phyloP scores from a whole-genome alignment of 30 jellyfish, hydroid and myxozoan species.

The Aurelia coerulea region DNA sequence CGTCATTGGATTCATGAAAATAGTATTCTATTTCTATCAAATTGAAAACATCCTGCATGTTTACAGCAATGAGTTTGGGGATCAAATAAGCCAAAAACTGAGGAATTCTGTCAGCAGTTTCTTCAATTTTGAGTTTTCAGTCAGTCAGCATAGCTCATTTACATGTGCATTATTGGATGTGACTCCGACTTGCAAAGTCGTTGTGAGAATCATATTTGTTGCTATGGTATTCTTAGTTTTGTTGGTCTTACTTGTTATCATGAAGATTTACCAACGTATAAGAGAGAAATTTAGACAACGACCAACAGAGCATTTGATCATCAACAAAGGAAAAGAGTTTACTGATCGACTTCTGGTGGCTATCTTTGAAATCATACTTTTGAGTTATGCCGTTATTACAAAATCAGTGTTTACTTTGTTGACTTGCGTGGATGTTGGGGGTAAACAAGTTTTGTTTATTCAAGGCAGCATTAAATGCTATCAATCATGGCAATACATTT shows the following conservation, averaged over 20 bases:
- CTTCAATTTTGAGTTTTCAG: slow-evolving; percentile 14
- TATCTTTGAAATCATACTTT: slow-evolving; percentile 31
- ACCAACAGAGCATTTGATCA: too few species aligned
- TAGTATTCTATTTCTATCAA: slow-evolving; percentile 56
- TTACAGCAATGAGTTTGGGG: neutral
- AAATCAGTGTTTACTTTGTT: slow-evolving; percentile 8
- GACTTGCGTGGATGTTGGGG: slow-evolving; percentile 17
- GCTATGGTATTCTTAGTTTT: neutral
- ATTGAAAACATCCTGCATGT: slow-evolving; percentile 18
- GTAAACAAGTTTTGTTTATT: slow-evolving; percentile 4
- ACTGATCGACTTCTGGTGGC: neutral
- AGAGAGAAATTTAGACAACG: neutral
- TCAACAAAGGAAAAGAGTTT: too few species aligned
- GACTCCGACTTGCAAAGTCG: slow-evolving; percentile 6
- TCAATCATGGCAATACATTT: slow-evolving; percentile 40
- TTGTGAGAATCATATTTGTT: slow-evolving; percentile 3
- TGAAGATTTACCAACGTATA: neutral
- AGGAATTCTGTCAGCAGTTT: slow-evolving; percentile 12
- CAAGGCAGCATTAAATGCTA: slow-evolving; percentile 57
- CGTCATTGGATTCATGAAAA: slow-evolving; percentile 23
- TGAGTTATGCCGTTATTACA: slow-evolving; percentile 29
- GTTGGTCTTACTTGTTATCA: neutral
- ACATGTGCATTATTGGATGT: neutral
- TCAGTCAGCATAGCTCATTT: neutral
- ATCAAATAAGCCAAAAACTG: neutral